phyloP scores from a whole-genome alignment of 2,888 invertebrate species.

The Nomada flava region DNA sequence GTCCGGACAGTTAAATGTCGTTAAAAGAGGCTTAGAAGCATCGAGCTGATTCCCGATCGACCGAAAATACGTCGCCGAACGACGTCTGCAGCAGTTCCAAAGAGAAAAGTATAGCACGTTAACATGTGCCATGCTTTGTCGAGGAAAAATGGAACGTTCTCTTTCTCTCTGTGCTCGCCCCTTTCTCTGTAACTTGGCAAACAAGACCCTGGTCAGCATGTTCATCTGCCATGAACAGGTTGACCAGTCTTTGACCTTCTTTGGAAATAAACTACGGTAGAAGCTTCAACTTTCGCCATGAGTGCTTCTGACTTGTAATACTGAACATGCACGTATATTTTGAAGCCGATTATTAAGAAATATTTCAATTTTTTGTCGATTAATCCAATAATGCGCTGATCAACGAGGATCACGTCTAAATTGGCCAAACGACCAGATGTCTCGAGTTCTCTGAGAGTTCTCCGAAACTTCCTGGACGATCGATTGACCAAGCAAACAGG shows the following conservation, averaged over 20 bases:
- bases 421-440: slow-evolving; percentile 35
- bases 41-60: slow-evolving; percentile 10
- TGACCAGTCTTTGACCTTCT: slow-evolving; percentile 4
- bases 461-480: slow-evolving; percentile 17
- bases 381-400: slow-evolving; percentile 59
- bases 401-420: slow-evolving; percentile 47
- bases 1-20: slow-evolving; percentile 32
- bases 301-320: too few species aligned
- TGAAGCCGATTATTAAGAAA: too few species aligned
- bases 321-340: too few species aligned
- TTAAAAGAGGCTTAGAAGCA: slow-evolving; percentile 52
- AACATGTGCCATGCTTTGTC: slow-evolving; percentile 27
- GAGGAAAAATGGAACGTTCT: slow-evolving; percentile 28
- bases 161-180: background rate
- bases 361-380: slow-evolving; percentile 13
- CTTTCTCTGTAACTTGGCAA: background rate
- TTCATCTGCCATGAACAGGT: slow-evolving; percentile 28
- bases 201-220: background rate
- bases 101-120: slow-evolving; percentile 14
- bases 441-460: slow-evolving; percentile 35
- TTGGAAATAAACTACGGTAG: background rate
- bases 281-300: too few species aligned
- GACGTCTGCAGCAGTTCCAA: background rate
- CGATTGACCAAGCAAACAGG: slow-evolving; percentile 15
- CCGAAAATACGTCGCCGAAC: slow-evolving; percentile 6